phyloP scores from a whole-genome alignment of 2,113 vertebrate species.

The Anoplopoma fimbria region DNA sequence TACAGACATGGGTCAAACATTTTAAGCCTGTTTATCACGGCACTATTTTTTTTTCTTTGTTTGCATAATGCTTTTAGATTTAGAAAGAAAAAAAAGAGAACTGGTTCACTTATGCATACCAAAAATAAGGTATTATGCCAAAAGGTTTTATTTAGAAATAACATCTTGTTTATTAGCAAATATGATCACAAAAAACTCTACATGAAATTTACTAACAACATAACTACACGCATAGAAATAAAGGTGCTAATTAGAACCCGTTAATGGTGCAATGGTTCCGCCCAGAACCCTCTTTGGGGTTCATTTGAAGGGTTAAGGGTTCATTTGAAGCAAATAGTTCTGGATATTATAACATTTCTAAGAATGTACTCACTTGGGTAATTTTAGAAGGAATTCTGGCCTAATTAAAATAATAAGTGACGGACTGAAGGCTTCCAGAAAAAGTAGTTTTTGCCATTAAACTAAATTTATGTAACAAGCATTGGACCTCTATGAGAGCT shows the following conservation, averaged over 20 bases:
- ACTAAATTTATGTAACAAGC: neutral
- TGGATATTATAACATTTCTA: neutral
- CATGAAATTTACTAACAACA: neutral
- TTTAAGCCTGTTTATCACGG: neutral
- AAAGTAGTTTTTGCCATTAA: neutral
- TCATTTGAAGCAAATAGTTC: neutral
- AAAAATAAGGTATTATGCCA: neutral
- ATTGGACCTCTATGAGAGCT: neutral
- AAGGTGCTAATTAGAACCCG: neutral
- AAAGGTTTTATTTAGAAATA: neutral
- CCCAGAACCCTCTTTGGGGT: neutral
- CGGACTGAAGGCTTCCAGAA: neutral
- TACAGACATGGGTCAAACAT: neutral
- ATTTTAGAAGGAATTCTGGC: neutral
- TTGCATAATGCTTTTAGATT: neutral
- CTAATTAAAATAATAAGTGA: neutral
- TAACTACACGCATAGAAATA: neutral
- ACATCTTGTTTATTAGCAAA: neutral
- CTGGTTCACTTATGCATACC: too few relatives aligned
- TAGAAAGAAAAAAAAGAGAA: neutral
- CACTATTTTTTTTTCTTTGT: neutral
- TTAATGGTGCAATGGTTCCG: too few relatives aligned
- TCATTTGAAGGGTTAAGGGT: neutral
- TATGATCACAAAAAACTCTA: neutral
- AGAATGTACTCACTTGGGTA: neutral